These are phyloP conservation scores for Didymodactylos carnosus DNA, from an alignment of 2,888 invertebrate species.

Conservation along the genomic window DNA sequence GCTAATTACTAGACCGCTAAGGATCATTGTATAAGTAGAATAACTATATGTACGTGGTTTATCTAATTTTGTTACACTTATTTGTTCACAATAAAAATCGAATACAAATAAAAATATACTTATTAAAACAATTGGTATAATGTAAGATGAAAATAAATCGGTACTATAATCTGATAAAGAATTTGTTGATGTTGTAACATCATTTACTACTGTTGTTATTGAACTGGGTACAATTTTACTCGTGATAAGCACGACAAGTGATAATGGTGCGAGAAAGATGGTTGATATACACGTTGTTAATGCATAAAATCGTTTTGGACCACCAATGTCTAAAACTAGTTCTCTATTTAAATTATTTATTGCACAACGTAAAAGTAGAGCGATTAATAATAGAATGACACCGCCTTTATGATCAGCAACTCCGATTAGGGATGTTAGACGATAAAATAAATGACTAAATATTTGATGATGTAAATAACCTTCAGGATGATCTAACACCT, in stretches of 20 bases:
- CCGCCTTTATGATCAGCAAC: conserved; percentile 13
- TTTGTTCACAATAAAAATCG: conserved; percentile 8
- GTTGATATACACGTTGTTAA: conserved; percentile 7
- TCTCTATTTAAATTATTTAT: background rate
- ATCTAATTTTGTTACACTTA: background rate
- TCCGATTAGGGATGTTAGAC: conserved; percentile 1
- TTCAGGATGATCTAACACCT: conserved; percentile 10
- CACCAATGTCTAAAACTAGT: conserved; percentile 8
- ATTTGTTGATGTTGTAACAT: background rate
- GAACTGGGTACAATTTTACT: background rate
- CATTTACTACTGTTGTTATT: background rate
- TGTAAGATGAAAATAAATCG: background rate
- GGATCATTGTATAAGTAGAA: conserved; percentile 2
- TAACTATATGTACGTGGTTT: background rate
- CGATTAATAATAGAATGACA: conserved; percentile 3
- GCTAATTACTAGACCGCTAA: background rate
- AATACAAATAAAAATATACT: conserved; percentile 2
- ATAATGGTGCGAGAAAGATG: background rate
- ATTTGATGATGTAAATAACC: conserved; percentile 5
- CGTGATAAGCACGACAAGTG: background rate
- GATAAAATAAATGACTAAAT: conserved; percentile 9
- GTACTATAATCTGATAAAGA: background rate
- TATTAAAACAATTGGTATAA: background rate
- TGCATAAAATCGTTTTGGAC: conserved; percentile 6
- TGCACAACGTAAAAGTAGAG: conserved; percentile 2